Conservation (phyloP, 37 sponge, comb jelly and placozoan genomes). For the Aplysina aerophoba region DNA sequence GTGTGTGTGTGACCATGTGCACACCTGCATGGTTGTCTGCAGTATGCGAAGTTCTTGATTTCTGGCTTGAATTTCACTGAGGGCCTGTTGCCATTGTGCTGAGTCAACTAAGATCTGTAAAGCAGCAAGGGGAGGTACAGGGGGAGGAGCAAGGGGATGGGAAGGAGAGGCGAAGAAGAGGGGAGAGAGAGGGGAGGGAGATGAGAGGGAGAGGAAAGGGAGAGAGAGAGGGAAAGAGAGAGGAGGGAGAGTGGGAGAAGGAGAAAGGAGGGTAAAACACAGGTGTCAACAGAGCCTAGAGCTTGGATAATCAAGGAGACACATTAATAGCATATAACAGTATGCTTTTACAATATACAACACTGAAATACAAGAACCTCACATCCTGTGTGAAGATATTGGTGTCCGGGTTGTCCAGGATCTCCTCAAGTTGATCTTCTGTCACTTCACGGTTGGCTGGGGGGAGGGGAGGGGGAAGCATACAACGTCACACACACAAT, state of each 20-base stretch:
- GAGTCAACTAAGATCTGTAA: constrained; percentile 19
- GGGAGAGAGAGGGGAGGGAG: too few species aligned
- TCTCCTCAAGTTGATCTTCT: constrained; percentile 24
- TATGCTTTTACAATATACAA: neutral
- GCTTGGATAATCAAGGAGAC: too few species aligned
- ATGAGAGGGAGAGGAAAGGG: too few species aligned
- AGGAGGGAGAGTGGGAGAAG: too few species aligned
- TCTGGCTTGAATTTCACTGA: constrained; percentile 31
- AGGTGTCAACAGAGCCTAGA: too few species aligned
- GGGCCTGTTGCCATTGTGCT: constrained; percentile 30
- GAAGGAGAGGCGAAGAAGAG: too few species aligned
- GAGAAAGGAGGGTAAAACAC: too few species aligned
- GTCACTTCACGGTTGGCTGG: constrained; percentile 31
- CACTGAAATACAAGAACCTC: neutral
- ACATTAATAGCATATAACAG: neutral
- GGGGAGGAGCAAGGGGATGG: too few species aligned
- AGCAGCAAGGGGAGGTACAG: too few species aligned
- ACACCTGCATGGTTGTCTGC: constrained; percentile 28
- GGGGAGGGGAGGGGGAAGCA: neutral
- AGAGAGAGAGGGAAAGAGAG: too few species aligned
- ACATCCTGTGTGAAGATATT: constrained; percentile 29
- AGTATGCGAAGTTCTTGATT: constrained; percentile 24
- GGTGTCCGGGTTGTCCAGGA: constrained; percentile 27
- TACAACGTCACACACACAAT: neutral
- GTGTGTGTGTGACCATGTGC: constrained; percentile 37